These are phyloP conservation scores for Neoseiulus cucumeris DNA, from an alignment of 1,140 invertebrate genomes.

Conservation along the genomic window DNA sequence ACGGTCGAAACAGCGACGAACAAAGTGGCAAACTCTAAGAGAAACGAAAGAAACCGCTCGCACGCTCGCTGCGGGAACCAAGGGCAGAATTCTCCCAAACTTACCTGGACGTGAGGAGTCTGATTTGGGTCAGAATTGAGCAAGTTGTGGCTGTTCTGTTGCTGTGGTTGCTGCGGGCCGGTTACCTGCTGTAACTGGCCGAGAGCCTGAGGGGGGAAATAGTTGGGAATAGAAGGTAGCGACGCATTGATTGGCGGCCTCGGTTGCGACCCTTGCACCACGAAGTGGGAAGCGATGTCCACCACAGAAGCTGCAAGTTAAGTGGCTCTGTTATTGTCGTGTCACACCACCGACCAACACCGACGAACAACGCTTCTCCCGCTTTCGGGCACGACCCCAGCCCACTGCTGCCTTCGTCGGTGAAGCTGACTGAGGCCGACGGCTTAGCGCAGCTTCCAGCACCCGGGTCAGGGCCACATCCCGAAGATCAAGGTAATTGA, in stretches of 20 bases:
- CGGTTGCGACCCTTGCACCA: background rate
- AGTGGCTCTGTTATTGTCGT: too few species aligned
- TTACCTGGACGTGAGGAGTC: background rate
- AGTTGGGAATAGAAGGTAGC: conserved; percentile 5
- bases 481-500: too few species aligned
- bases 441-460: too few species aligned
- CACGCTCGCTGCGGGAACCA: background rate
- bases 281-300: conserved; percentile 10
- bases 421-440: too few species aligned
- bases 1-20: too few species aligned
- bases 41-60: background rate
- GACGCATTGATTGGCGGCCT: conserved; percentile 8
- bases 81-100: background rate
- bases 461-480: too few species aligned
- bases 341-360: too few species aligned
- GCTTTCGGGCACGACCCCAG: too few species aligned
- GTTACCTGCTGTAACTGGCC: background rate
- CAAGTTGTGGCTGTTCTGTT: conserved; percentile 10
- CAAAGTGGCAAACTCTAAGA: too few species aligned
- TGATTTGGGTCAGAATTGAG: conserved; percentile 5
- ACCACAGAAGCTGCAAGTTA: conserved; percentile 9
- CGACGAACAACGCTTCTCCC: too few species aligned
- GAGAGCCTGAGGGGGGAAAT: background rate
- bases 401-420: too few species aligned
- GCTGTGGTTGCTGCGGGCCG: conserved; percentile 1